Evolutionary conservation across 2,888 invertebrate species (phyloP).

Genomic region (Thereva nobilitata): DNA sequence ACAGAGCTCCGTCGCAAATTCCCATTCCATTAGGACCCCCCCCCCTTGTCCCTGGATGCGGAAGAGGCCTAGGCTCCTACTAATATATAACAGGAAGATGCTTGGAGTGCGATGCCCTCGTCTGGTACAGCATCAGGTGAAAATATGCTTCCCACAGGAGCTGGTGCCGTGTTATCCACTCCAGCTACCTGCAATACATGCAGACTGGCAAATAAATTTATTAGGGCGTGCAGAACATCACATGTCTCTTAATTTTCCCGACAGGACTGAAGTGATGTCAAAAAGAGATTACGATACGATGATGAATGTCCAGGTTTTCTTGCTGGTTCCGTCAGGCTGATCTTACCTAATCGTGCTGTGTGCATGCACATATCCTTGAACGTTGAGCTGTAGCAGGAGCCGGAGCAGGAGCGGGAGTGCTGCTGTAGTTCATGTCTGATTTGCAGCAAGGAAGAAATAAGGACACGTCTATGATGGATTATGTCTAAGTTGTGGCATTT

Average conservation of each 20-base stretch:
- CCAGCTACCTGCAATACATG: slow-evolving; percentile 27
- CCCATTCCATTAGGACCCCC: neutral
- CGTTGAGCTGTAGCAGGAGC: too few species aligned
- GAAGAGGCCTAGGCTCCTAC: slow-evolving; percentile 6
- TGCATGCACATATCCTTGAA: neutral
- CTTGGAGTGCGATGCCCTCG: slow-evolving; percentile 1
- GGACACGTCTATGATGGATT: slow-evolving; percentile 32
- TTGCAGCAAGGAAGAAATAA: slow-evolving; percentile 12
- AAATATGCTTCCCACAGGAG: slow-evolving; percentile 4
- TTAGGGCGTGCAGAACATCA: slow-evolving; percentile 36
- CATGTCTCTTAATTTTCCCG: slow-evolving; percentile 43
- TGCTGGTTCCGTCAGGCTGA: slow-evolving; percentile 15
- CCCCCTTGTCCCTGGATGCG: neutral
- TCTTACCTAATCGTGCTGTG: slow-evolving; percentile 9
- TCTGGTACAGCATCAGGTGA: slow-evolving; percentile 30
- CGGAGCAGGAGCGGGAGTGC: neutral
- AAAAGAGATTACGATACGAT: slow-evolving; percentile 43
- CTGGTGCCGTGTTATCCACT: slow-evolving; percentile 9
- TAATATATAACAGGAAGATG: slow-evolving; percentile 1
- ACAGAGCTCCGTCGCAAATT: neutral
- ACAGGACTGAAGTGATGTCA: slow-evolving; percentile 42
- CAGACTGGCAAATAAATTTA: slow-evolving; percentile 34
- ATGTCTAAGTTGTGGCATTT: slow-evolving; percentile 27
- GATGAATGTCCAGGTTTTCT: slow-evolving; percentile 42
- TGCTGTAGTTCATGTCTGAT: slow-evolving; percentile 22